These are phyloP conservation scores for Eledona agricola DNA, from an alignment of 2,888 invertebrate species.

Conservation along the genomic window DNA sequence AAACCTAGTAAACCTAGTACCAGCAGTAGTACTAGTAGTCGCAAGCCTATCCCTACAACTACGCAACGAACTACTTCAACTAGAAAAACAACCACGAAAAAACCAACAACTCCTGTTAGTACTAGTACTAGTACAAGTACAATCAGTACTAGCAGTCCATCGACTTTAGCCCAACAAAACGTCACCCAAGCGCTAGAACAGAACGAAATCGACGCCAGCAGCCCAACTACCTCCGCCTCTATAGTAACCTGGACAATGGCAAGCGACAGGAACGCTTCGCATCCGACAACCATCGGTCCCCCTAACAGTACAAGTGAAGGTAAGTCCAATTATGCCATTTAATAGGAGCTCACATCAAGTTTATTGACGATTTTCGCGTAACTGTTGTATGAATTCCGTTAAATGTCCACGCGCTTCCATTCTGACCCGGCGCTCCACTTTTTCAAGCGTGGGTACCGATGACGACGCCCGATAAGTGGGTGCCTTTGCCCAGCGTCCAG, in stretches of 20 bases:
- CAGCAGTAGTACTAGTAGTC: conserved; percentile 36
- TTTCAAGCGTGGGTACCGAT: conserved; percentile 69
- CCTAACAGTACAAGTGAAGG: conserved; percentile 45
- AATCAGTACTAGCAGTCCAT: conserved; percentile 16
- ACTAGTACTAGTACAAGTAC: conserved; percentile 16
- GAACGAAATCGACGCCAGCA: conserved; percentile 52
- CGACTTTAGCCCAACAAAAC: conserved; percentile 7
- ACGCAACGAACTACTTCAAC: conserved; percentile 38
- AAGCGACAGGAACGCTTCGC: conserved; percentile 49
- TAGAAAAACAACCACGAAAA: conserved; percentile 45
- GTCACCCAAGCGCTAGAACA: conserved; percentile 47
- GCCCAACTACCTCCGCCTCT: conserved; percentile 51
- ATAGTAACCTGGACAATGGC: conserved; percentile 65
- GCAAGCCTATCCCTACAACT: conserved; percentile 39
- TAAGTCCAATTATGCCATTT: conserved; percentile 39
- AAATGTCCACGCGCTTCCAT: conserved; percentile 24
- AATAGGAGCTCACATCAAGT: conserved; percentile 26
- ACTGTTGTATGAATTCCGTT: conserved; percentile 35
- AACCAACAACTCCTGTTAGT: no score
- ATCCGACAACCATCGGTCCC: conserved; percentile 44
- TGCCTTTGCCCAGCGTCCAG: conserved; percentile 64
- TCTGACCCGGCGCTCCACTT: conserved; percentile 24
- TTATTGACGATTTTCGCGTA: conserved; percentile 28
- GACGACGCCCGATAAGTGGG: conserved; percentile 74
- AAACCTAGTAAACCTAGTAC: conserved; percentile 39